Percentiles rank a stretch among this genome's conserved stretches.
Conservation (phyloP, 2,797 vertebrate species). For the Rhinella marina region DNA sequence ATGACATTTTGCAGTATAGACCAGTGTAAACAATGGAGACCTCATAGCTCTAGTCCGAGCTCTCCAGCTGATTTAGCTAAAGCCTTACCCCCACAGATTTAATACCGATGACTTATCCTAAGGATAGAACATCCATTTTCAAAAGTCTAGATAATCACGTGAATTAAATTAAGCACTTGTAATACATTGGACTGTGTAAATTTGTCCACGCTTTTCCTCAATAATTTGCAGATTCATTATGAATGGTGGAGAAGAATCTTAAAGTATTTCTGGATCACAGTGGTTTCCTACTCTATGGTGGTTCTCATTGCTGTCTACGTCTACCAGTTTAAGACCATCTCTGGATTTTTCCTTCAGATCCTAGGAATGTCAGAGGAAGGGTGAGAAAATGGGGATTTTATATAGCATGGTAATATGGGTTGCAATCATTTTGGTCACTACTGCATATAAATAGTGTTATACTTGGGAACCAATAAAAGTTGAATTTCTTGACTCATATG, state of each 20-base stretch:
- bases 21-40: too few relatives aligned
- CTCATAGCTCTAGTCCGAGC: too few relatives aligned
- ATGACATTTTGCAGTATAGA: too few relatives aligned
- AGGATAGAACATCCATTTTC: too few relatives aligned
- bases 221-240: conserved; percentile 69
- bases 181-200: too few relatives aligned
- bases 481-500: neutral
- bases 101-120: too few relatives aligned
- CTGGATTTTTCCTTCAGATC: conserved; percentile 76
- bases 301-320: conserved; percentile 78
- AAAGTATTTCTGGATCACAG: conserved; percentile 79
- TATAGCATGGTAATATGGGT: neutral
- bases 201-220: neutral
- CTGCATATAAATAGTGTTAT: neutral
- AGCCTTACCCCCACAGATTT: too few relatives aligned
- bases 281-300: conserved; percentile 80
- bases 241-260: conserved; percentile 73
- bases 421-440: neutral
- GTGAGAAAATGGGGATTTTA: conserved; percentile 23
- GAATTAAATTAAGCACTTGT: neutral
- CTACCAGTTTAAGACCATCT: conserved; percentile 81
- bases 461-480: neutral
- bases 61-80: too few relatives aligned
- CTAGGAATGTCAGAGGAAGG: conserved; percentile 80
- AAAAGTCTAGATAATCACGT: too few relatives aligned